A percentile compares a stretch with the other conserved stretches of the same genome.
Evolutionary conservation across 2,113 vertebrate species (phyloP).

Genomic region (Sciurus niger): DNA sequence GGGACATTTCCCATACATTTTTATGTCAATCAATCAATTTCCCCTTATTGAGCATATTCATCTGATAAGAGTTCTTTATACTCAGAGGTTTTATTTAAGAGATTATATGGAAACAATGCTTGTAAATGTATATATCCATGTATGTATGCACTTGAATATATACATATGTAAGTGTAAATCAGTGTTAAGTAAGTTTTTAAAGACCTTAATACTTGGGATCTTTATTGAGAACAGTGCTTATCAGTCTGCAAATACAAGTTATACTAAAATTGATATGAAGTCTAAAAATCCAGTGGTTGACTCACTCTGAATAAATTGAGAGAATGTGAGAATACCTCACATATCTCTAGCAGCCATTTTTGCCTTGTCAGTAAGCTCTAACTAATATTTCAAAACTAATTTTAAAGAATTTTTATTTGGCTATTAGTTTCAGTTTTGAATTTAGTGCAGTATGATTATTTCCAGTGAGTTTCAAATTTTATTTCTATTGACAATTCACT

Average conservation of each 20-base stretch:
- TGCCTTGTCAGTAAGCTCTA: neutral
- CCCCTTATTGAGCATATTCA: neutral
- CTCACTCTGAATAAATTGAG: conserved; percentile 15
- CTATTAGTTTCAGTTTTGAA: neutral
- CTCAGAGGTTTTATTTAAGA: neutral
- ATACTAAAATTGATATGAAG: neutral
- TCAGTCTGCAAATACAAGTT: neutral
- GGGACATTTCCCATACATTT: neutral
- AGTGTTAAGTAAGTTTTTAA: neutral
- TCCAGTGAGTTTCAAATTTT: neutral
- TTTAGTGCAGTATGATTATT: neutral
- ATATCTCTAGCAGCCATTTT: neutral
- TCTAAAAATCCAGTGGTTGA: neutral
- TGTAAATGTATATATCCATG: neutral
- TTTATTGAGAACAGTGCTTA: neutral
- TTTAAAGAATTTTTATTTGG: neutral
- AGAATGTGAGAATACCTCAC: neutral
- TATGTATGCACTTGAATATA: neutral
- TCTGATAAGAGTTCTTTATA: neutral
- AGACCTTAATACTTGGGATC: neutral
- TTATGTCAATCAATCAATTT: neutral
- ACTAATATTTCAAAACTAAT: neutral
- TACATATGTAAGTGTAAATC: neutral
- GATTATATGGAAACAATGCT: neutral
- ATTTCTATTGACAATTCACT: conserved; percentile 5